A percentile compares a stretch with the other conserved stretches of the same genome.
These are phyloP conservation scores for Drosophila multiciliata DNA, from an alignment of 2,888 invertebrate genomes.

Conservation along the genomic window DNA sequence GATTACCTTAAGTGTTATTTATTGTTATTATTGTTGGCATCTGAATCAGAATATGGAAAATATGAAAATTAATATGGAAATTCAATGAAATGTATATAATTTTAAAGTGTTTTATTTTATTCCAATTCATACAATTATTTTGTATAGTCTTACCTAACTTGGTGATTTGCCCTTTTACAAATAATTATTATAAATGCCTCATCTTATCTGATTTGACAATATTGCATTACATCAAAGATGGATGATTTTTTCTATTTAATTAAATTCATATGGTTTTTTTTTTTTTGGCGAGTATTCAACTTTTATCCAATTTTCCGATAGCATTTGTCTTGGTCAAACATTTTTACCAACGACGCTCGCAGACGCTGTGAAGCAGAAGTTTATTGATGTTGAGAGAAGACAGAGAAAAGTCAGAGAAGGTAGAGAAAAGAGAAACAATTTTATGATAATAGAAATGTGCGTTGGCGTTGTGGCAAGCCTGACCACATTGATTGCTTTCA, in stretches of 20 bases:
- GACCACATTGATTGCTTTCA: constrained; percentile 21
- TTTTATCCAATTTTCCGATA: constrained; percentile 34
- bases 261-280: constrained; percentile 15
- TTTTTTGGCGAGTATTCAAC: background rate
- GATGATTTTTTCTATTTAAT: constrained; percentile 16
- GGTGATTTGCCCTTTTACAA: background rate
- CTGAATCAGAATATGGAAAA: background rate
- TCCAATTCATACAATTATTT: background rate
- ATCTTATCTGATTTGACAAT: background rate
- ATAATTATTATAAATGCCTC: background rate
- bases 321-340: constrained; percentile 30
- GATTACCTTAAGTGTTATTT: constrained; percentile 7
- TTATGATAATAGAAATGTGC: constrained; percentile 41
- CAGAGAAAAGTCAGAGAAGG: background rate
- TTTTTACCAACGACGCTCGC: constrained; percentile 34
- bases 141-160: background rate
- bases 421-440: background rate
- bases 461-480: background rate
- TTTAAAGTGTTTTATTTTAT: background rate
- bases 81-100: background rate
- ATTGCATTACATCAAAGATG: background rate
- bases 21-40: background rate
- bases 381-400: background rate
- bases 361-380: constrained; percentile 4
- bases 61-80: background rate